Base-by-base conservation (phyloP, 2,888 invertebrate genomes). In the Idaea aversata region DNA sequence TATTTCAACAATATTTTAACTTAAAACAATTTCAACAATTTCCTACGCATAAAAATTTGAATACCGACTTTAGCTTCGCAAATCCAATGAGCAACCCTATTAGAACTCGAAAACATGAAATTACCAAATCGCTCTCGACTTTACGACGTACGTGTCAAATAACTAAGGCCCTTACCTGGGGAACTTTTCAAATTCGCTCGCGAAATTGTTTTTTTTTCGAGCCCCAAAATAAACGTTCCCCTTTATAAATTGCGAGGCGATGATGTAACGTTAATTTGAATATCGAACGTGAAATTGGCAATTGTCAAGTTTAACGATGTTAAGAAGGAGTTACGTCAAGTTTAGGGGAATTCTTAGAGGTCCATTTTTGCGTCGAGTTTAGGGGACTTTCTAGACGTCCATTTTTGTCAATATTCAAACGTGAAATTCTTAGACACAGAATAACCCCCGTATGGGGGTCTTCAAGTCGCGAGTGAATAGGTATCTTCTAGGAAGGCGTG, bases 211-310 rank as follows among this genome's bases (percentile, higher is more conserved):
- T 77, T 77, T 79, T 78, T 81, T 74, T 65, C 73, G 72, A 72
- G 69, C 75, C 71, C 72, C 67, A 66, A 74, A 73, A 71, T 70
- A 78, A 78, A 73, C 75, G 72, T 75, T 74, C 72, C 77, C 75
- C 76, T 76, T 80, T 80, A 77, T 79, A 81, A 80, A 81, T 81
- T 78, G 74, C 76, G 75, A 72, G 70, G 75, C 76, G 76, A 72
- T 75, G 75, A 77, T 73, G 73, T 71, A 69, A 69, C 77, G 73
- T 73, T 78, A 81, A 81, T 78, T 81, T 81, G 77, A 78, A 78
- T 79, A 81, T 79, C 77, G 74, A 75, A 77, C 77, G 75, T 73
- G 77, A 79, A 81, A 81, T 81, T 77, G 82, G 62, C 79, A 79
- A 81, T 81, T 81, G 80, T 76, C 81, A 81, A 81, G 77, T 81